Percentiles rank a stretch among this genome's conserved stretches.
Evolutionary conservation across 2,797 vertebrate species (phyloP).

Genomic region (Onychomys arenicola): DNA sequence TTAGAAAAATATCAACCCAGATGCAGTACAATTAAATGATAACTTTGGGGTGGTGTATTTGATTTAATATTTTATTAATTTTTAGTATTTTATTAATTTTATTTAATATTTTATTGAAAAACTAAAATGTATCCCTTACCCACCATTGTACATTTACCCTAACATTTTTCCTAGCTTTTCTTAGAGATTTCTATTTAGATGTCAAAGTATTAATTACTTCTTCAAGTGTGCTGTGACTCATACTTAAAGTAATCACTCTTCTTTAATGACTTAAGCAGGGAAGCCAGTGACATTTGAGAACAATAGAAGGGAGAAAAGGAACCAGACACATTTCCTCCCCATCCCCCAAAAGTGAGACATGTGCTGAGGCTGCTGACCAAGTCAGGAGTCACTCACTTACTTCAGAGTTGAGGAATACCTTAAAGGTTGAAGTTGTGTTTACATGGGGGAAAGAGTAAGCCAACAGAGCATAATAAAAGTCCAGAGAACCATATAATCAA

Average conservation of each 20-base stretch:
- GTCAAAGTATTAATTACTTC: slow-evolving; percentile 69
- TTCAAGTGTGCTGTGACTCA: slow-evolving; percentile 61
- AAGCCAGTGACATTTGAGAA: slow-evolving; percentile 66
- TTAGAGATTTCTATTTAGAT: neutral
- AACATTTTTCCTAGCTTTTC: neutral
- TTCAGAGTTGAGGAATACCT: slow-evolving; percentile 39
- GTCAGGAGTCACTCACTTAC: slow-evolving; percentile 64
- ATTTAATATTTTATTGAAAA: slow-evolving; percentile 17
- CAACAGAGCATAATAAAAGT: neutral
- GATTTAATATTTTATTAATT: neutral
- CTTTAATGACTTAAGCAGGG: slow-evolving; percentile 65
- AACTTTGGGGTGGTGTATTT: neutral
- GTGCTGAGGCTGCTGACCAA: slow-evolving; percentile 69
- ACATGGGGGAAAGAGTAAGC: neutral
- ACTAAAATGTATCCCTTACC: neutral
- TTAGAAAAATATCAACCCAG: neutral
- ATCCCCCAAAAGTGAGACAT: slow-evolving; percentile 65
- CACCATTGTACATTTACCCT: neutral
- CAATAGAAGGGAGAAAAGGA: slow-evolving; percentile 57
- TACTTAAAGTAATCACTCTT: slow-evolving; percentile 64
- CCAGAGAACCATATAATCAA: neutral
- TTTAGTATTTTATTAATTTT: neutral
- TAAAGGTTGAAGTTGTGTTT: neutral
- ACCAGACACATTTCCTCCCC: slow-evolving; percentile 62
- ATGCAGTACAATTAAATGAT: neutral